A percentile compares a stretch with the other conserved stretches of the same genome.
Conservation (phyloP, 2,888 invertebrate species). For the Chromoteleia sp. region DNA sequence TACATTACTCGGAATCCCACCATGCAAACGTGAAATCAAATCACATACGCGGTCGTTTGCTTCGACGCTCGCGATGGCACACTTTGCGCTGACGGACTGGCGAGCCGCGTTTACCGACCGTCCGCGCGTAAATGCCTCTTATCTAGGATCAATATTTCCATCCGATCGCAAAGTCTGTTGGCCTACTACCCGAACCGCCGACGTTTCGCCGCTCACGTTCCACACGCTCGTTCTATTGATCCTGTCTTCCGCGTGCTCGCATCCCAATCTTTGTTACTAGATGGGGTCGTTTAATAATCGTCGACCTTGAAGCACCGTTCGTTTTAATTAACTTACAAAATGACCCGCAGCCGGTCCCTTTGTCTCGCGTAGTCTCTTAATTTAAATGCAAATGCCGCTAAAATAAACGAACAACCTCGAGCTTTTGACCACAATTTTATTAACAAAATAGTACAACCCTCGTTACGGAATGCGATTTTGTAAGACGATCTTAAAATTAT, state of each 20-base stretch:
- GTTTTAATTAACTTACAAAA: slow-evolving; percentile 9
- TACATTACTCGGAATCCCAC: neutral
- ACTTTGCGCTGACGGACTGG: slow-evolving; percentile 38
- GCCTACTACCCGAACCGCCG: slow-evolving; percentile 78
- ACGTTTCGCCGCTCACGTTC: slow-evolving; percentile 73
- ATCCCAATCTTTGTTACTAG: slow-evolving; percentile 56
- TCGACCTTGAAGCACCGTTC: slow-evolving; percentile 43
- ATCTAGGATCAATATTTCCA: slow-evolving; percentile 82
- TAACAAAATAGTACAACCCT: too few relatives aligned
- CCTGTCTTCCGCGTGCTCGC: slow-evolving; percentile 58
- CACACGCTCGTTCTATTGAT: slow-evolving; percentile 76
- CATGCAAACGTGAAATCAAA: slow-evolving; percentile 9
- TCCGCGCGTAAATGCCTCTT: slow-evolving; percentile 73
- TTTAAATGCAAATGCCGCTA: neutral
- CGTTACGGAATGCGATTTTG: too few relatives aligned
- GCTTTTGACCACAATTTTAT: too few relatives aligned
- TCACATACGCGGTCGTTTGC: neutral
- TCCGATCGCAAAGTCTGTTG: slow-evolving; percentile 77
- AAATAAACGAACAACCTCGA: too few relatives aligned
- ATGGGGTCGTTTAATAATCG: slow-evolving; percentile 33
- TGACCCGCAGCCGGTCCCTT: neutral
- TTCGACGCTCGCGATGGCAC: slow-evolving; percentile 27
- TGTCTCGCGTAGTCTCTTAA: neutral
- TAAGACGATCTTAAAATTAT: too few relatives aligned
- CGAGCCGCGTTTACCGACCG: slow-evolving; percentile 76